Evolutionary conservation across 2,888 invertebrate species (phyloP), one percentile per base, ranked within the genome.

Genomic region (Leistus spinibarbis): DNA sequence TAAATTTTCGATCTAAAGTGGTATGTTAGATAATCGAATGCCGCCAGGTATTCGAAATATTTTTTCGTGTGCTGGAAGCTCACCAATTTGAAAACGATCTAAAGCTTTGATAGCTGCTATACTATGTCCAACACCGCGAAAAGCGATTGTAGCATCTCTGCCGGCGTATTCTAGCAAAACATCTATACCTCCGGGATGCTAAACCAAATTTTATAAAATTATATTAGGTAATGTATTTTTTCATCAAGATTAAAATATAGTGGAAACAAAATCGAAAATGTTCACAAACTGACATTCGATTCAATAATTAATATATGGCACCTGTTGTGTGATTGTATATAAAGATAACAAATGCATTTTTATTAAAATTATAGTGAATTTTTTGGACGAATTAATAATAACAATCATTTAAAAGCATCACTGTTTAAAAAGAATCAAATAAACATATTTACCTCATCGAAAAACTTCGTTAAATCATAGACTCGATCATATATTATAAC

Each of bases 171-270:
- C 96, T 79, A 95, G 83, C 79, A 96, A 89, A 17, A 96, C 89
- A 77, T 95, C 95, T 10, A 89, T 88, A 5, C 96, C 95, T 70
- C 95, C 96, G 0, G 95, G 95, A 86, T 96, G 96, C 90, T 93
- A 82, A 3, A 84, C 84, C 81, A 83, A 79, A 60, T 16, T 2
- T 19, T 80, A 79, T 78, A 78, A 77, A 63, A 72, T 27, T 73
- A 75, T 53, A 76, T 24, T 63, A 62, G 54, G 10, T 40, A 40
- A 10, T 40, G 2, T 10, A 2, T 40, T 10, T 40, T 40, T 1
- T 64, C 13, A 63, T 2, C 7, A 64, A 64, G 16, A 64, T 16
- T 19, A 60, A n/a, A 20, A 60, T 57, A 57, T 57, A 57, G 17
- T 16, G 20, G 57, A 54, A 54, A 54, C 53, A 10, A 16, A 13